Base-by-base conservation (phyloP, 2,797 vertebrate species). In the Psittacula derbiana region DNA sequence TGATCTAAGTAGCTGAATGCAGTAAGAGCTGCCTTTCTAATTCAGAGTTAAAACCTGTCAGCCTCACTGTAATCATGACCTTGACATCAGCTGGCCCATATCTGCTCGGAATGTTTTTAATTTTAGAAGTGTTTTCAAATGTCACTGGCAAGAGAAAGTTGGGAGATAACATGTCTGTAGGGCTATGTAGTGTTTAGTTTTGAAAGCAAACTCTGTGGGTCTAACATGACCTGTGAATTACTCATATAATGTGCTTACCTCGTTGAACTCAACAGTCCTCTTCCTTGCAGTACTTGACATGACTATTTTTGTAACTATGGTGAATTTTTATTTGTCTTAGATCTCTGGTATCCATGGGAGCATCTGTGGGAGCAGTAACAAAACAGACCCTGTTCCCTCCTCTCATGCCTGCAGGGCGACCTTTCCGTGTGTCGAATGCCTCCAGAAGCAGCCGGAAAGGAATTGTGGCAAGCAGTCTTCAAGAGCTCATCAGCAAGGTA, bases 401-500 rank as follows among this genome's bases (percentile, higher is more conserved):
- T 38, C 95, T 98, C 72, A 91, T 95, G 81, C 96, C 96, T 60
- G 92, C 97, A 44, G 94, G 98, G 14, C 97, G 98, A 50, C 96
- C 98, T 6, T 99, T 98, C 81, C 97, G 96, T 12, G 98, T 99
- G 41, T 99, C 98, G 27, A 98, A 97, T 30, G 96, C 97, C 30
- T 97, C 98, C 94, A 90, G 98, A 11, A 98, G 98, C 96, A 97
- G 93, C 75, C 94, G 98, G 16, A 98, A 98, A 20, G 98, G 98
- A 30, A 96, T 99, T 83, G 97, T 97, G 55, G 98, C 98, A 23
- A 95, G 97, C 72, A 98, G 95, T 30, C 96, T 99, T 81, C 93
- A 98, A 23, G 98, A 99, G 28, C 98, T 99, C 60, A 94, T 98
- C 91, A 97, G 92, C 94, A 98, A 99, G 98, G 98, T 99, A 95